Evolutionary conservation across 2,888 invertebrate genomes (phyloP).

Genomic region (Ormyrus pomaceus): DNA sequence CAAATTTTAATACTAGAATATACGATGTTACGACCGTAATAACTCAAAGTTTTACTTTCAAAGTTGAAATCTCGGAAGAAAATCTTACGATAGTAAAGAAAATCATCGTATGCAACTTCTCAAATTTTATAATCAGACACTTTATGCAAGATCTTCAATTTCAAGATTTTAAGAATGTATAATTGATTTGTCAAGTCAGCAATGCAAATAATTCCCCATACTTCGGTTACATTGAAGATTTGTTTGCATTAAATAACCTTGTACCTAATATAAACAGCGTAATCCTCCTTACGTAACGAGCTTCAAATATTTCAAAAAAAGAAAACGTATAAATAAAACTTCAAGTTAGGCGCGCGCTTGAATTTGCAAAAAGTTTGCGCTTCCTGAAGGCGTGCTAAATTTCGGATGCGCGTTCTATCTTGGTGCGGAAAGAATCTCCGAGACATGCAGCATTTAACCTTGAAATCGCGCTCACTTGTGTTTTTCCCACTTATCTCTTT

Average conservation of each 20-base stretch:
- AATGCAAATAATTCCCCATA: too few species aligned
- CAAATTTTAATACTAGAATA: too few species aligned
- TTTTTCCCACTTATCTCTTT: constrained; percentile 16
- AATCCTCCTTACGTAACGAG: neutral
- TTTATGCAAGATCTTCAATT: neutral
- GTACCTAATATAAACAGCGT: too few species aligned
- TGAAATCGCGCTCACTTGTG: constrained; percentile 18
- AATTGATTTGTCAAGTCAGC: too few species aligned
- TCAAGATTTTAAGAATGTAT: too few species aligned
- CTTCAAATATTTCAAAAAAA: neutral
- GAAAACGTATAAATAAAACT: neutral
- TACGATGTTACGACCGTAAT: too few species aligned
- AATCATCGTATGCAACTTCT: neutral
- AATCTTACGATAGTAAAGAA: neutral
- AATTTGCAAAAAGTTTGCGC: neutral
- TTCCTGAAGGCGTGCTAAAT: neutral
- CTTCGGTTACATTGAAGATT: too few species aligned
- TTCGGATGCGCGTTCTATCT: constrained; percentile 1
- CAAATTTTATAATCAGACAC: neutral
- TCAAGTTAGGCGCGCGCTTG: neutral
- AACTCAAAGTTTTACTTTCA: neutral
- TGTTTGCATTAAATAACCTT: too few species aligned
- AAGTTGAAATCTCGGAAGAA: neutral
- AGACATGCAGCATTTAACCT: constrained; percentile 34
- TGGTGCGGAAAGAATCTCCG: constrained; percentile 13